These are phyloP conservation scores for Willisornis vidua DNA, from an alignment of 2,113 vertebrate species.

Conservation along the genomic window DNA sequence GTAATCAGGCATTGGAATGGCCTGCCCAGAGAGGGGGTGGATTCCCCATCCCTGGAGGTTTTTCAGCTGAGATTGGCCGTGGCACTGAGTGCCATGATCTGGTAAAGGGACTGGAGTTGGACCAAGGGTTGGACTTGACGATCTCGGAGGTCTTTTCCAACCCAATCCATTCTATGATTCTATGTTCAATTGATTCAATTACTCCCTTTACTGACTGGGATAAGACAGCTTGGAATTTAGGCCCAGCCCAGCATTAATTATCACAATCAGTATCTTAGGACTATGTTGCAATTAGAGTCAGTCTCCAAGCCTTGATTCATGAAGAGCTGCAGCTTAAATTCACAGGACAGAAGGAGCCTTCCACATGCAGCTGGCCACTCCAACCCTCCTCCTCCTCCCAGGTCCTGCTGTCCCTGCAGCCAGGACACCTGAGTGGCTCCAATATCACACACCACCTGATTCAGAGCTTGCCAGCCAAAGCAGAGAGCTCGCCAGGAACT, in stretches of 20 bases:
- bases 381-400: neutral
- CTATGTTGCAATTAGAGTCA: neutral
- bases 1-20: no score
- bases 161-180: no score
- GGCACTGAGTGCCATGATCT: no score
- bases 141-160: no score
- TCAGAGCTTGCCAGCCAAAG: neutral
- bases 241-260: neutral
- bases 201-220: neutral
- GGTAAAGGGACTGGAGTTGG: no score
- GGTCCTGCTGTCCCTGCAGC: neutral
- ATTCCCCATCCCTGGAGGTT: no score
- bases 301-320: neutral
- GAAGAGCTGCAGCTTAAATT: neutral
- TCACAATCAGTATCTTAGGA: neutral
- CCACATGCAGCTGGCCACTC: neutral
- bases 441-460: neutral
- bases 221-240: neutral
- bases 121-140: no score
- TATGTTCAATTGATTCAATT: neutral
- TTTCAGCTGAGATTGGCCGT: no score
- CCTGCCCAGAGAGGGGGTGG: no score
- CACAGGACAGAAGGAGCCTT: neutral
- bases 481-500: neutral
- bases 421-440: neutral